Base-by-base conservation (phyloP, 2,113 vertebrate genomes). In the Recurvirostra avosetta region DNA sequence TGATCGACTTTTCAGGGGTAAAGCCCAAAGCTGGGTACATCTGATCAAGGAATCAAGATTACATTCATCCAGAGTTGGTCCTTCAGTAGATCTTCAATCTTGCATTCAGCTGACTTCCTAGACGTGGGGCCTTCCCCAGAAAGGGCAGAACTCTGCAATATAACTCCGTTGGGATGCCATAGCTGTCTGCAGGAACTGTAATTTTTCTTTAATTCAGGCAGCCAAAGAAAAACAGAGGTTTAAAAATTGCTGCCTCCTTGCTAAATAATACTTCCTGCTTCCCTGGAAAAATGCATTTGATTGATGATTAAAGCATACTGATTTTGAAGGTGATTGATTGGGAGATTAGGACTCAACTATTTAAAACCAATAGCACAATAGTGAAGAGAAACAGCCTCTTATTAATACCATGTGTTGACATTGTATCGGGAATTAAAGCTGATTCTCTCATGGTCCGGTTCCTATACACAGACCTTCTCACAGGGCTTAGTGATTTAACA, bases 261-360 rank as follows among this genome's bases (percentile, higher is more conserved):
- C 65, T 79, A 79, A 92, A 71, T 71, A 92, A 49, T 66, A 22
- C 67, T 86, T 94, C 81, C 78, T 76, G 56, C 77, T 93, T 91
- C 53, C 40, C 41, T 47, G 3, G 62, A 70, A 75, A 93, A 93
- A 86, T 4, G 38, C 23, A 0, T 71, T 74, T 74, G 85, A 92
- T 55, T 79, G 83, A 93, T 80, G 79, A 81, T 85, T 90, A 47
- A 77, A 86, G 75, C 5, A 15, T 34, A 14, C 67, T 50, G 67
- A 50, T 90, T 70, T 63, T 76, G 85, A 95, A 90, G 82, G 67
- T 86, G 94, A 87, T 78, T 88, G 88, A 92, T 83, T 71, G 73
- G 68, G 87, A 88, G 90, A 88, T 90, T 70, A 86, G 61, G 59
- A 47, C 32, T 74, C 26, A 38, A 70, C 72, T 90, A 59, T 71